phyloP scores from a whole-genome alignment of 2,113 vertebrate species.

The Callocephalon fimbriatum region DNA sequence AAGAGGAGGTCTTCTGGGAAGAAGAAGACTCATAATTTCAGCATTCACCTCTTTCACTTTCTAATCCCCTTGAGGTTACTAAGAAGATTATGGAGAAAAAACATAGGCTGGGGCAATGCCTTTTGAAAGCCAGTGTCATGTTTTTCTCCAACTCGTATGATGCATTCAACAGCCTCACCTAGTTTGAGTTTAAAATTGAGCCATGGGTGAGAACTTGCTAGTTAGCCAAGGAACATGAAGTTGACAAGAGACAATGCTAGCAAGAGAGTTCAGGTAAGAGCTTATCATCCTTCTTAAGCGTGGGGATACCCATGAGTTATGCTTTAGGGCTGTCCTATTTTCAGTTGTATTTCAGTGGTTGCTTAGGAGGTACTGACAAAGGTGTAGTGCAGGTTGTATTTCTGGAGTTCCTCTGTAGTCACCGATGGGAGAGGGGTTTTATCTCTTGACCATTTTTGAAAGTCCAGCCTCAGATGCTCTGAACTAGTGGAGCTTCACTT shows the following conservation, averaged over 20 bases:
- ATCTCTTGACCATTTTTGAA: neutral
- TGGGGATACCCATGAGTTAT: neutral
- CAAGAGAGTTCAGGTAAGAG: neutral
- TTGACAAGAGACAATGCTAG: neutral
- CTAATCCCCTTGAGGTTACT: neutral
- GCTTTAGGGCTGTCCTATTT: neutral
- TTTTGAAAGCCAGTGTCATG: neutral
- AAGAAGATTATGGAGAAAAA: neutral
- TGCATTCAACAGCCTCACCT: neutral
- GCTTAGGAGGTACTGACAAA: neutral
- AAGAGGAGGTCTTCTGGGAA: neutral
- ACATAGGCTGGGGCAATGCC: neutral
- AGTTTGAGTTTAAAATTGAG: neutral
- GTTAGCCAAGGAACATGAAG: neutral
- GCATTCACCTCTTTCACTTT: neutral
- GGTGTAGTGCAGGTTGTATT: neutral
- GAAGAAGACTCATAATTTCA: neutral
- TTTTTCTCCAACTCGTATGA: neutral
- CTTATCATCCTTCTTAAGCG: neutral
- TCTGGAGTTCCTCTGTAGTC: neutral
- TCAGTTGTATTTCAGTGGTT: neutral
- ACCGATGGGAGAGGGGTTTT: neutral
- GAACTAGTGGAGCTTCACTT: neutral
- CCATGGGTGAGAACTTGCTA: neutral
- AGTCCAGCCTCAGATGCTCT: neutral